A percentile compares a stretch with the other conserved stretches of the same genome.
These are phyloP conservation scores for Philaethria dido DNA, from an alignment of 2,888 invertebrate genomes.

Conservation along the genomic window DNA sequence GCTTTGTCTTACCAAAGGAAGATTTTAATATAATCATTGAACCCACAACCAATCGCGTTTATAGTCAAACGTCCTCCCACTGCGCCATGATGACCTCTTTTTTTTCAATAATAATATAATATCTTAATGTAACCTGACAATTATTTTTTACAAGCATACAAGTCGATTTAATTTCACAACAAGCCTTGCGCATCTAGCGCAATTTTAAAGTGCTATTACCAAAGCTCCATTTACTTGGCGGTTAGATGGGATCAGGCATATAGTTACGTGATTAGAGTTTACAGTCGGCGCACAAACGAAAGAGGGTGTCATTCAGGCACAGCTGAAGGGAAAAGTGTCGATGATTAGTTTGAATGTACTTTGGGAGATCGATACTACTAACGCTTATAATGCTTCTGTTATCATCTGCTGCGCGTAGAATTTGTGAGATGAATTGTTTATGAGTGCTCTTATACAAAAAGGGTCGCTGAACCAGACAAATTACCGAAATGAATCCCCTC, in stretches of 20 bases:
- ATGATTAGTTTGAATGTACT: constrained; percentile 59
- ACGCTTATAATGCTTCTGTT: constrained; percentile 60
- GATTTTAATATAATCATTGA: no score
- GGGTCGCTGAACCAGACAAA: constrained; percentile 73
- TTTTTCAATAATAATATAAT: no score
- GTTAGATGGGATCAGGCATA: constrained; percentile 52
- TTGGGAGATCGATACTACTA: constrained; percentile 59
- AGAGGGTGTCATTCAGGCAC: constrained; percentile 52
- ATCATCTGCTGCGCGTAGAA: constrained; percentile 56
- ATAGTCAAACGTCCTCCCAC: no score
- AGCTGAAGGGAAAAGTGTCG: constrained; percentile 31
- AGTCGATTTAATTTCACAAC: constrained; percentile 53
- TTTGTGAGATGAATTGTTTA: constrained; percentile 68
- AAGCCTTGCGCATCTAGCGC: constrained; percentile 52
- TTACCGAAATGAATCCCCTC: constrained; percentile 60
- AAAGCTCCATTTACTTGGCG: constrained; percentile 62
- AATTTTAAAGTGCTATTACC: constrained; percentile 61
- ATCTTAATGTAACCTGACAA: no score
- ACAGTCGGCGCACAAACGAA: constrained; percentile 61
- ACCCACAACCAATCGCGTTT: no score
- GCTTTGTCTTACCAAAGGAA: no score
- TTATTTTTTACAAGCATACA: no score
- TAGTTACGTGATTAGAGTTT: constrained; percentile 58
- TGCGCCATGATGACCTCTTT: no score
- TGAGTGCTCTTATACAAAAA: constrained; percentile 58